phyloP scores from a whole-genome alignment of 2,797 vertebrate species.

The Clarias pachynema region DNA sequence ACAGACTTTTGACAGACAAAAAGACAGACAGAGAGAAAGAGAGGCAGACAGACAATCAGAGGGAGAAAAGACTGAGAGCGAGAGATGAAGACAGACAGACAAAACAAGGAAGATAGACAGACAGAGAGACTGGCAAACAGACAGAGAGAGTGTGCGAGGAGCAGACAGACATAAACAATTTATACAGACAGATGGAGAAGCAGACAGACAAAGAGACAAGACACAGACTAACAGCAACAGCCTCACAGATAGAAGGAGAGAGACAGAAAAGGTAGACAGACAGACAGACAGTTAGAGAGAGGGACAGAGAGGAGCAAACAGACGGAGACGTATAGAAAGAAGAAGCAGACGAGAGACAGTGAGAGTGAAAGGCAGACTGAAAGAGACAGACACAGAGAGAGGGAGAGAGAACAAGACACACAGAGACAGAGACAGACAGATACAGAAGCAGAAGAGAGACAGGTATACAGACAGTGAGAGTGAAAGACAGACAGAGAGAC shows the following conservation, averaged over 20 bases:
- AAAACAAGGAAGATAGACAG: neutral
- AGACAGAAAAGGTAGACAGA: neutral
- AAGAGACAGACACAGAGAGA: neutral
- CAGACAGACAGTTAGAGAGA: neutral
- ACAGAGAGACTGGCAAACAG: slow-evolving; percentile 16
- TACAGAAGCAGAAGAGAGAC: too few relatives aligned
- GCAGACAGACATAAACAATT: neutral
- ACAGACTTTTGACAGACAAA: too few relatives aligned
- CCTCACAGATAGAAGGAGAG: neutral
- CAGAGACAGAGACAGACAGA: neutral
- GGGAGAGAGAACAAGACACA: neutral
- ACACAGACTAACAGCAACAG: too few relatives aligned
- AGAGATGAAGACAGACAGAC: neutral
- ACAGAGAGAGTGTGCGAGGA: neutral
- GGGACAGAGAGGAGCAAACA: neutral
- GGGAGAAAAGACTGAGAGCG: too few relatives aligned
- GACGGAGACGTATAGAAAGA: slow-evolving; percentile 9
- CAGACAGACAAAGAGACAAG: neutral
- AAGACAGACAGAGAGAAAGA: neutral
- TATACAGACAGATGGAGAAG: too few relatives aligned
- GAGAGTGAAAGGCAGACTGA: slow-evolving; percentile 15
- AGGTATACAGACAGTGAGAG: too few relatives aligned
- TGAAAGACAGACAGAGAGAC: too few relatives aligned
- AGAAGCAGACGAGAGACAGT: slow-evolving; percentile 34
- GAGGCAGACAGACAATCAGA: neutral